Percentiles rank a stretch among this genome's conserved stretches.
phyloP scores from a whole-genome alignment of 2,888 invertebrate genomes.

The Dryobotodes eremita region DNA sequence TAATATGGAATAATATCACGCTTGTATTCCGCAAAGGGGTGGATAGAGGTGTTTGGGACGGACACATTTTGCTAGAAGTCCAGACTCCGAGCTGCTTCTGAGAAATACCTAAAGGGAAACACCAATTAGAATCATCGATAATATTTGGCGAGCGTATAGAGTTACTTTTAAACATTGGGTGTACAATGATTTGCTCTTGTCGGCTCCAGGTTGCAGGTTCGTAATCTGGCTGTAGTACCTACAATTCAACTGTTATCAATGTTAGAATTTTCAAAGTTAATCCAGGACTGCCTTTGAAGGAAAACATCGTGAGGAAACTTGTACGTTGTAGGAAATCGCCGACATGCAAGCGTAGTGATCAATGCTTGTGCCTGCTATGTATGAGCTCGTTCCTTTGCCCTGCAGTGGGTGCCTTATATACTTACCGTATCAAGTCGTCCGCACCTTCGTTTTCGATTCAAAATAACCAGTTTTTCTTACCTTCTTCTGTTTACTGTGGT shows the following conservation, averaged over 20 bases:
- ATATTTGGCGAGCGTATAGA: neutral
- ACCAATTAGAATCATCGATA: neutral
- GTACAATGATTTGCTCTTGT: neutral
- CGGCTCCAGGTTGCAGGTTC: neutral
- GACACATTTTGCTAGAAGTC: neutral
- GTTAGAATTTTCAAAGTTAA: neutral
- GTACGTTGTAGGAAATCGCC: no score
- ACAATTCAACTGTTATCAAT: neutral
- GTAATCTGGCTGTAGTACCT: neutral
- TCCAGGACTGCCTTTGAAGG: neutral
- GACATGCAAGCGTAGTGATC: no score
- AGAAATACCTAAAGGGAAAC: neutral
- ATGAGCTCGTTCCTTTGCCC: no score
- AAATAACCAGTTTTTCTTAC: conserved; percentile 30
- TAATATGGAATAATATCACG: neutral
- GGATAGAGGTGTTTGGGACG: neutral
- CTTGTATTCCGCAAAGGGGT: neutral
- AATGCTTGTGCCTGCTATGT: no score
- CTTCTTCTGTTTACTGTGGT: neutral
- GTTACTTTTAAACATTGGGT: neutral
- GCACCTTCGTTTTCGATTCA: conserved; percentile 4
- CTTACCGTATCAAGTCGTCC: neutral
- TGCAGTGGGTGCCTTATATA: neutral
- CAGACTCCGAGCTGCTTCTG: neutral
- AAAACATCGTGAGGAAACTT: neutral